Evolutionary conservation across 2,888 invertebrate genomes (phyloP).

Genomic region (Tetragonula carbonaria): DNA sequence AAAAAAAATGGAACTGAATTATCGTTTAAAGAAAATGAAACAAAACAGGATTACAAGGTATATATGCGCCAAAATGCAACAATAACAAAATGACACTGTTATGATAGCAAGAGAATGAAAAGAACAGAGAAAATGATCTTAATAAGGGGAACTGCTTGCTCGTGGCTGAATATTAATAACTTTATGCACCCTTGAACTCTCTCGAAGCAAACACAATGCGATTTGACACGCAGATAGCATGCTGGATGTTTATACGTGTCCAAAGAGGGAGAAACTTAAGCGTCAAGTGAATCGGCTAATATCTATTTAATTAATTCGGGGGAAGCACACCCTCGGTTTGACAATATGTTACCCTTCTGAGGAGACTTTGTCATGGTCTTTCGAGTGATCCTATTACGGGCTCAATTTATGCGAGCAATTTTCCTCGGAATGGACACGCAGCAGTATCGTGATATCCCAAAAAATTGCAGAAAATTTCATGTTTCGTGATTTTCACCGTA

Average conservation of each 20-base stretch:
- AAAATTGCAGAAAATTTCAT: not conserved
- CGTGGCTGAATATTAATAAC: conserved; percentile 71
- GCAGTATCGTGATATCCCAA: conserved; percentile 11
- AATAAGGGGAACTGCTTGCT: conserved; percentile 27
- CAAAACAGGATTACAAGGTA: not conserved
- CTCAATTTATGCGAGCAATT: conserved; percentile 44
- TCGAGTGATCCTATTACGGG: conserved; percentile 48
- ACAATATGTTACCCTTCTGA: conserved; percentile 67
- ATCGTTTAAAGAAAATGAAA: not conserved
- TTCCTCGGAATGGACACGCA: conserved; percentile 12
- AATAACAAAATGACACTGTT: not conserved
- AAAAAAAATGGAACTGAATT: not conserved
- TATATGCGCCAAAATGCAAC: not conserved
- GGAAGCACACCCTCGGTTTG: conserved; percentile 58
- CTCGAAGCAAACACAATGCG: conserved; percentile 75
- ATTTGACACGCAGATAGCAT: conserved; percentile 77
- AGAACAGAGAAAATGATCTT: conserved; percentile 15
- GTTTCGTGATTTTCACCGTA: not conserved
- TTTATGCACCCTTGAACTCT: conserved; percentile 78
- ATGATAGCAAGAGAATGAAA: conserved; percentile 1
- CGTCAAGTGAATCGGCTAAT: conserved; percentile 81
- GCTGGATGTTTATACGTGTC: conserved; percentile 67
- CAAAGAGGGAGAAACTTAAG: conserved; percentile 53
- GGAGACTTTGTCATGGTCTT: conserved; percentile 38
- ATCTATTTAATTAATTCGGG: conserved; percentile 82